Conservation (phyloP, 2,113 vertebrate species). For the Coracopsis vasa region DNA sequence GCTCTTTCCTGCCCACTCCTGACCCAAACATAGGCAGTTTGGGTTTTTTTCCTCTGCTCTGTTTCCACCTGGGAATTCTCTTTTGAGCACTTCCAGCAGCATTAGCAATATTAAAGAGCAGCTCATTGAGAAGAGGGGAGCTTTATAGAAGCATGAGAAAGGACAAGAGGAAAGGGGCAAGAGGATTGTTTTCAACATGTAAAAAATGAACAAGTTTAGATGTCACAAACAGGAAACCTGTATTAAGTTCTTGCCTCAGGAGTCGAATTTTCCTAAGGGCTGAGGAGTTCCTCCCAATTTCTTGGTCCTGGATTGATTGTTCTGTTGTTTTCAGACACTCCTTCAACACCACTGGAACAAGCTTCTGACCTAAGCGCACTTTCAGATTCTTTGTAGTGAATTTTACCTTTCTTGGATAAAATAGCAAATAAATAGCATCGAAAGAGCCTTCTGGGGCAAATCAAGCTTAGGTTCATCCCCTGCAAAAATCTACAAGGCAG, state of each 20-base stretch:
- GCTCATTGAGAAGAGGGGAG: background rate
- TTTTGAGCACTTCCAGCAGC: background rate
- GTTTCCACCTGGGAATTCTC: background rate
- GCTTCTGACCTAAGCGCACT: background rate
- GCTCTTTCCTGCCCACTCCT: background rate
- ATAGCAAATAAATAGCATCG: background rate
- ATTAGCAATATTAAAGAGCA: background rate
- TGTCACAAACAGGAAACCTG: background rate
- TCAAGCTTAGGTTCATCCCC: background rate
- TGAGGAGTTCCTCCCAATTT: background rate
- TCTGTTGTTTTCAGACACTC: background rate
- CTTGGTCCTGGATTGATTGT: background rate
- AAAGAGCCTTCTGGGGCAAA: background rate
- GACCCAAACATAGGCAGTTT: background rate
- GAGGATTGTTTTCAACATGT: background rate
- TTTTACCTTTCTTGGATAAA: background rate
- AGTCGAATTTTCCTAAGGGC: background rate
- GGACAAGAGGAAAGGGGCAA: background rate
- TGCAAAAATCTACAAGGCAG: background rate
- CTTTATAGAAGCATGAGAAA: background rate
- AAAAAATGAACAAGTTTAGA: background rate
- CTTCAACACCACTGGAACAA: background rate
- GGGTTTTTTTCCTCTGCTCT: background rate
- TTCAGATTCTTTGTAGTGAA: background rate
- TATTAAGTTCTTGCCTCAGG: background rate